phyloP scores from a whole-genome alignment of 2,888 invertebrate genomes.

The Diaprepes abbreviatus region DNA sequence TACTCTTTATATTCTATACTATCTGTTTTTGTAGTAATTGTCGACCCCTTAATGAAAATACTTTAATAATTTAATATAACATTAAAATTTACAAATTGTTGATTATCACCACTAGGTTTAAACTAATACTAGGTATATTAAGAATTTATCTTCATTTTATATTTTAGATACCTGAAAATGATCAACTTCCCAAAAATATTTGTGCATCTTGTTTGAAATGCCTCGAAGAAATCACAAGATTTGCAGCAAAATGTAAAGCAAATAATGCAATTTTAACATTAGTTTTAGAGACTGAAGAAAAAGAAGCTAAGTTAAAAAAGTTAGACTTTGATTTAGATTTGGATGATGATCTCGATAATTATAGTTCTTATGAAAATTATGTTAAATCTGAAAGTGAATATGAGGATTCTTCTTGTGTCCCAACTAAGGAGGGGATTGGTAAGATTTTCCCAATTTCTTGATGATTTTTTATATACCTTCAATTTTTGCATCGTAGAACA shows the following conservation, averaged over 20 bases:
- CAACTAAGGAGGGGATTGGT: slow-evolving; percentile 21
- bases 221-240: slow-evolving; percentile 48
- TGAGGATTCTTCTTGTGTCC: slow-evolving; percentile 19
- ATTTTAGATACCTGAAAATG: slow-evolving; percentile 40
- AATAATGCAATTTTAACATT: slow-evolving; percentile 46
- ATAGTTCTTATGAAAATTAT: slow-evolving; percentile 25
- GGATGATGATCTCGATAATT: slow-evolving; percentile 28
- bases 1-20: too few species aligned
- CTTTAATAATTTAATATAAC: too few species aligned
- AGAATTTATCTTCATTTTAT: neutral
- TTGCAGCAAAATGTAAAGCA: slow-evolving; percentile 50
- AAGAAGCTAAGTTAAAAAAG: slow-evolving; percentile 33
- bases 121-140: too few species aligned
- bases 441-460: too few species aligned
- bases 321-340: slow-evolving; percentile 33
- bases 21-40: too few species aligned
- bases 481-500: too few species aligned
- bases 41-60: too few species aligned
- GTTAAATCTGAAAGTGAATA: slow-evolving; percentile 23
- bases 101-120: too few species aligned
- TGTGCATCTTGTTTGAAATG: slow-evolving; percentile 47
- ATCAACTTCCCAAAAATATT: slow-evolving; percentile 51
- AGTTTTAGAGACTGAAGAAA: slow-evolving; percentile 38
- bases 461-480: too few species aligned
- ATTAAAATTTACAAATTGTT: too few species aligned